Evolutionary conservation across 2,888 invertebrate genomes (phyloP).

Genomic region (Lottia scabra): DNA sequence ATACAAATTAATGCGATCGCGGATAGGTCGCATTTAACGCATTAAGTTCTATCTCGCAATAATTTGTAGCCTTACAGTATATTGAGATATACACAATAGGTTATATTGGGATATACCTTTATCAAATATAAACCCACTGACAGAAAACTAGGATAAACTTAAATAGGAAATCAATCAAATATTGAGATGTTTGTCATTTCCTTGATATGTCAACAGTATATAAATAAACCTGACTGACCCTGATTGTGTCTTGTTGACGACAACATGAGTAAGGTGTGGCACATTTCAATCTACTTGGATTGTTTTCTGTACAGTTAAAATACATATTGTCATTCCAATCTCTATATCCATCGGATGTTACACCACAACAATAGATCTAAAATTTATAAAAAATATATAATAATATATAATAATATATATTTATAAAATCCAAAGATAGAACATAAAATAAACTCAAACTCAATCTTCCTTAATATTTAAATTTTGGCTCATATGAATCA

Average conservation of each 20-base stretch:
- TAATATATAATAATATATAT: not conserved
- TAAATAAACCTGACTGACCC: constrained; percentile 34
- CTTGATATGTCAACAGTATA: too few relatives aligned
- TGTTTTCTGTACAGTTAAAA: constrained; percentile 83
- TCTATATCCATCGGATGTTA: constrained; percentile 90
- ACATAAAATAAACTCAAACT: too few relatives aligned
- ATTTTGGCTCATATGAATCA: too few relatives aligned
- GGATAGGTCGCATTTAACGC: too few relatives aligned
- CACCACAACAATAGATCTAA: constrained; percentile 90
- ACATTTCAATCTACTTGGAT: constrained; percentile 72
- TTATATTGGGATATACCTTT: too few relatives aligned
- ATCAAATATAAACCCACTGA: too few relatives aligned
- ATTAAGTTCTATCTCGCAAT: too few relatives aligned
- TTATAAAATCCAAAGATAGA: too few relatives aligned
- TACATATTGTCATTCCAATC: constrained; percentile 97
- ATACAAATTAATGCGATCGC: too few relatives aligned
- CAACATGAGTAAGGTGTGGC: constrained; percentile 96
- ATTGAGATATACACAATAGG: too few relatives aligned
- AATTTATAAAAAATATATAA: constrained; percentile 21
- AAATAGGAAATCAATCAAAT: not conserved
- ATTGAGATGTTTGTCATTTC: not conserved
- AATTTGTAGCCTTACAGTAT: too few relatives aligned
- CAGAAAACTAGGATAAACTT: not conserved
- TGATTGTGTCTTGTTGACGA: constrained; percentile 47
- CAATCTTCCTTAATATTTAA: too few relatives aligned